Conservation (phyloP, 2,113 vertebrate genomes). For the Electrona antarctica region DNA sequence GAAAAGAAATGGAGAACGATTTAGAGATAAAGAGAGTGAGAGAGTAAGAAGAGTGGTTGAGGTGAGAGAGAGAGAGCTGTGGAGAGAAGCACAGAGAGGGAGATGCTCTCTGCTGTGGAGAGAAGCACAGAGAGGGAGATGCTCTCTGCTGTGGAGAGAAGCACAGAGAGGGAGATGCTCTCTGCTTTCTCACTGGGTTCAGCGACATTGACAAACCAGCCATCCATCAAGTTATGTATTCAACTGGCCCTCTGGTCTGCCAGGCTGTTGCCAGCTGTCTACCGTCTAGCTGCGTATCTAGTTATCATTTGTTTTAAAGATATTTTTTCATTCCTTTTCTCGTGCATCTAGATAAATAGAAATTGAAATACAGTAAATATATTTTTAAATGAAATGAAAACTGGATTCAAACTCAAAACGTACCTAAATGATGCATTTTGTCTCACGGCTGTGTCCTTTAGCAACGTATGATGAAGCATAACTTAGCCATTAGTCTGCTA, state of each 20-base stretch:
- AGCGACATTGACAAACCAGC: slow-evolving; percentile 23
- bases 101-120: slow-evolving; percentile 38
- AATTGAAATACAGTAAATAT: background rate
- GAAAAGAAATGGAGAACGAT: slow-evolving; percentile 68
- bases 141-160: slow-evolving; percentile 30
- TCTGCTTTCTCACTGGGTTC: slow-evolving; percentile 38
- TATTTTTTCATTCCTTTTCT: background rate
- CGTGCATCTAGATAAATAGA: background rate
- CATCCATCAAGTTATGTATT: slow-evolving; percentile 17
- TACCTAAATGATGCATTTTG: background rate
- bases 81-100: slow-evolving; percentile 30
- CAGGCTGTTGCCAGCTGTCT: background rate
- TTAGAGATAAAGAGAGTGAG: slow-evolving; percentile 67
- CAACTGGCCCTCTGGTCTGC: background rate
- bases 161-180: slow-evolving; percentile 36
- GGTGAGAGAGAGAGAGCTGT: slow-evolving; percentile 44
- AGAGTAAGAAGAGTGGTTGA: slow-evolving; percentile 59
- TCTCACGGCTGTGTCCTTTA: background rate
- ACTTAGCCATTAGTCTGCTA: background rate
- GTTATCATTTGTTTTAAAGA: background rate
- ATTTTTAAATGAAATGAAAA: background rate
- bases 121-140: slow-evolving; percentile 28
- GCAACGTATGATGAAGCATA: background rate
- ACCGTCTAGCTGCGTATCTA: background rate
- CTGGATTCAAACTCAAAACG: background rate